phyloP scores from a whole-genome alignment of 2,113 vertebrate species.

The Ondatra zibethicus region DNA sequence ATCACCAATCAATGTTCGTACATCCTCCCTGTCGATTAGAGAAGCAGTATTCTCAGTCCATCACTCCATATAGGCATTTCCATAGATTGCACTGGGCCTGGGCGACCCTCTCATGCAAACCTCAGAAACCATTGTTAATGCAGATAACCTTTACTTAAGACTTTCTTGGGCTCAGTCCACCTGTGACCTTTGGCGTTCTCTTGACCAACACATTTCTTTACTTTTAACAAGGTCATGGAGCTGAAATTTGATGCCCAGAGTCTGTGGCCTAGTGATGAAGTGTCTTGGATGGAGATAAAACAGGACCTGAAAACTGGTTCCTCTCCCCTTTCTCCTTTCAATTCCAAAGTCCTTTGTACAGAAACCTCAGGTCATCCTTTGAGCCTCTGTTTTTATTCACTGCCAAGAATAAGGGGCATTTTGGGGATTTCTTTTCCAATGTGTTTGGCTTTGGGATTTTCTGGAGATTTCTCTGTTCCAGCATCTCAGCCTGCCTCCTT shows the following conservation, averaged over 20 bases:
- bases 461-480: neutral
- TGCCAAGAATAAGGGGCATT: neutral
- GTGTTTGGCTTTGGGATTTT: neutral
- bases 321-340: neutral
- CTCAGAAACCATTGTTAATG: neutral
- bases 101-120: neutral
- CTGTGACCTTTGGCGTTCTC: neutral
- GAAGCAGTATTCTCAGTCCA: neutral
- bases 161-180: neutral
- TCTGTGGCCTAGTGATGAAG: neutral
- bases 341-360: neutral
- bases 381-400: neutral
- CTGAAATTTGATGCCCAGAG: neutral
- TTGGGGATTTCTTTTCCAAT: neutral
- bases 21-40: neutral
- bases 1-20: neutral
- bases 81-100: neutral
- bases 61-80: neutral
- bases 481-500: neutral
- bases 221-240: neutral
- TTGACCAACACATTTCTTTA: neutral
- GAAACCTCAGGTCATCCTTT: neutral
- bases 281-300: neutral
- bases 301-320: neutral
- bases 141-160: neutral